Evolutionary conservation across 2,888 invertebrate genomes (phyloP).

Genomic region (Ichneumoninae sp.): DNA sequence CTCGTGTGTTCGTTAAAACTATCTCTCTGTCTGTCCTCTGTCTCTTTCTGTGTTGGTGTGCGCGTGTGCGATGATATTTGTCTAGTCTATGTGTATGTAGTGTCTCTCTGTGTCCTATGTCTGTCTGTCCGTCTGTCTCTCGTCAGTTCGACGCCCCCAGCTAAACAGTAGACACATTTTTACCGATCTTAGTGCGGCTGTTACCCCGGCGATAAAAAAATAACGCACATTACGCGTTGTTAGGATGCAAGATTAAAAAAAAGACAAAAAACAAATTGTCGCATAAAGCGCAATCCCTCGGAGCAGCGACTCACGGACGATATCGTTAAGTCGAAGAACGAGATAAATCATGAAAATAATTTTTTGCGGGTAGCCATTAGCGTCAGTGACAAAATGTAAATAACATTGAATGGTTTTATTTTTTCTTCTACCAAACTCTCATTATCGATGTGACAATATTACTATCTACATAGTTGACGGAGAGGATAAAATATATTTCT

Average conservation of each 20-base stretch:
- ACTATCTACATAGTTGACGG: constrained; percentile 16
- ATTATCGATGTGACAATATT: constrained; percentile 2
- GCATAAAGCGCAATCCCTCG: neutral
- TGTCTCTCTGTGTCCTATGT: constrained; percentile 74
- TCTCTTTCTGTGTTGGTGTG: constrained; percentile 42
- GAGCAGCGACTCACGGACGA: neutral
- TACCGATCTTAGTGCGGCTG: constrained; percentile 47
- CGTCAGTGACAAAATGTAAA: neutral
- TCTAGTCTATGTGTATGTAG: constrained; percentile 58
- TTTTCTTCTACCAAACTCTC: neutral
- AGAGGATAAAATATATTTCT: constrained; percentile 21
- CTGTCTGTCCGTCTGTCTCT: constrained; percentile 75
- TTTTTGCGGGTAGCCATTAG: neutral
- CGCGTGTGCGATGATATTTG: constrained; percentile 49
- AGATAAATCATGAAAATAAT: constrained; percentile 5
- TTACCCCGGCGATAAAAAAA: constrained; percentile 30
- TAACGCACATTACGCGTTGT: neutral
- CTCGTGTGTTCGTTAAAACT: constrained; percentile 15
- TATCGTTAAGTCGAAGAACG: constrained; percentile 30
- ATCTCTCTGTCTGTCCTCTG: neutral
- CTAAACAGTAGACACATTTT: constrained; percentile 49
- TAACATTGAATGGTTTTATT: neutral
- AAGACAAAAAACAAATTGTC: neutral
- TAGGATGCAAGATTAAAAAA: neutral
- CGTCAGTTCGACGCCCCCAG: constrained; percentile 70